These are phyloP conservation scores for Pangasianodon hypophthalmus DNA, from an alignment of 2,113 vertebrate species.

Conservation along the genomic window DNA sequence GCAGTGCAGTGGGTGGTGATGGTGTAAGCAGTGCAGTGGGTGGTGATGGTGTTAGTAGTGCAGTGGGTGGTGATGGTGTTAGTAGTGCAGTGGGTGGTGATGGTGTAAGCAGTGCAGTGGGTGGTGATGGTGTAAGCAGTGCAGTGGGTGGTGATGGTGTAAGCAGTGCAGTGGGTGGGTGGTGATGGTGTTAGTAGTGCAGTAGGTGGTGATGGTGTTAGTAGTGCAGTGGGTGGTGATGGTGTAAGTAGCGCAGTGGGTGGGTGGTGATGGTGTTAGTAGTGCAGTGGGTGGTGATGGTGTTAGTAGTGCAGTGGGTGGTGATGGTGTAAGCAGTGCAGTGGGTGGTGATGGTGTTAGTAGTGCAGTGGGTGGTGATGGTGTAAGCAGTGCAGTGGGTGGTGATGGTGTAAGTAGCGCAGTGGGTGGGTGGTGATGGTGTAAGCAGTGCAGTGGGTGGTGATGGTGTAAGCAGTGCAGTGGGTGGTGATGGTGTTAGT, in stretches of 20 bases:
- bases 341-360: neutral
- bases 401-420: neutral
- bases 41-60: neutral
- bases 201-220: neutral
- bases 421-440: neutral
- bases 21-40: neutral
- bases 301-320: no score
- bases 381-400: neutral
- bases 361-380: neutral
- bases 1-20: neutral
- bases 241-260: neutral
- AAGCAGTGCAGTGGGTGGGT: neutral
- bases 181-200: no score
- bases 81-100: neutral
- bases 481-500: no score
- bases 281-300: no score
- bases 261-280: no score
- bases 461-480: no score
- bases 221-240: neutral
- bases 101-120: neutral
- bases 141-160: neutral
- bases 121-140: neutral
- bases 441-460: no score
- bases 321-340: neutral
- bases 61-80: neutral